Conservation (phyloP, 2,888 invertebrate species). For the Phyto melanocephala region DNA sequence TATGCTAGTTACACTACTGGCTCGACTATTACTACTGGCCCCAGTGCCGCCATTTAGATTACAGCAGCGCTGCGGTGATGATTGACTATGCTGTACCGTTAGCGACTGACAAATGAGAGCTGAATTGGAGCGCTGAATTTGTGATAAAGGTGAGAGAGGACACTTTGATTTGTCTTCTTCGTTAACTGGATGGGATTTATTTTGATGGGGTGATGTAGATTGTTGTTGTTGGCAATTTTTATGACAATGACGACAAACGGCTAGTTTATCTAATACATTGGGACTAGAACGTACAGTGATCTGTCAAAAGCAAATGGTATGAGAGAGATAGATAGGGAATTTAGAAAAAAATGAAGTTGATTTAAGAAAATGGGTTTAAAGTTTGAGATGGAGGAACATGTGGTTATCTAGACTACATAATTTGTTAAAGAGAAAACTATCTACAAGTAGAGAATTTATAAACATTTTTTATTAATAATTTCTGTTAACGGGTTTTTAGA, state of each 20-base stretch:
- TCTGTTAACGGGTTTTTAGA: too few relatives aligned
- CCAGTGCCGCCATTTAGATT: conserved; percentile 71
- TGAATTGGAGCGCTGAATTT: conserved; percentile 30
- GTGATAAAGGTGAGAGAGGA: conserved; percentile 39
- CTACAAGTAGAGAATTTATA: too few relatives aligned
- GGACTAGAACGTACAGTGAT: conserved; percentile 89
- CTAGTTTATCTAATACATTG: conserved; percentile 84
- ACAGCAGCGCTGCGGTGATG: conserved; percentile 78
- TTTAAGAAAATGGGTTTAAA: not conserved
- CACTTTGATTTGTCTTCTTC: conserved; percentile 32
- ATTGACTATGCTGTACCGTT: conserved; percentile 79
- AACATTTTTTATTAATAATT: too few relatives aligned
- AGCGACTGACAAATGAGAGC: conserved; percentile 76
- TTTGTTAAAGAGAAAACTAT: too few relatives aligned
- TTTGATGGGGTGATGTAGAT: conserved; percentile 22
- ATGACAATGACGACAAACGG: conserved; percentile 88
- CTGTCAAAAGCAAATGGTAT: conserved; percentile 76
- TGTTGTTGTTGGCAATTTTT: conserved; percentile 82
- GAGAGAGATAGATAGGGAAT: not conserved
- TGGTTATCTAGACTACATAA: not conserved
- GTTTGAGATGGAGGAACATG: not conserved
- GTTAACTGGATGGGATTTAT: not conserved
- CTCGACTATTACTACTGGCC: conserved; percentile 58
- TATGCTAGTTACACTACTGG: conserved; percentile 74
- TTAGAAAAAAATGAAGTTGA: not conserved